Percentiles rank a stretch among this genome's conserved stretches.
Conservation (phyloP, 2,797 vertebrate species). For the Arnoldichthys spilopterus region DNA sequence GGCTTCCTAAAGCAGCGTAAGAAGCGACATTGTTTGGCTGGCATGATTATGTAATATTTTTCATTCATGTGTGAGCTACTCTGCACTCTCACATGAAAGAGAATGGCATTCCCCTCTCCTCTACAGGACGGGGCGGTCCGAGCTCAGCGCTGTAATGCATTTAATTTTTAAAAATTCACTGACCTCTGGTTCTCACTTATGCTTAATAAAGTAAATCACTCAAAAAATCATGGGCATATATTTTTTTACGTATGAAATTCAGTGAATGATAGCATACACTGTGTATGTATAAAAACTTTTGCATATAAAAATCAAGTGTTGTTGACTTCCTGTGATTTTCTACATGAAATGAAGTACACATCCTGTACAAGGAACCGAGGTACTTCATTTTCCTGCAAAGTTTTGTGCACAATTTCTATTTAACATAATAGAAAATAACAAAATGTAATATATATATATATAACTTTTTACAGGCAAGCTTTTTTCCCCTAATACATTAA, state of each 20-base stretch:
- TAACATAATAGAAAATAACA: too few species aligned
- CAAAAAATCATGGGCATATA: too few species aligned
- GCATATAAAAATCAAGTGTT: too few species aligned
- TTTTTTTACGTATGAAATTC: too few species aligned
- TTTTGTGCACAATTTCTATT: too few species aligned
- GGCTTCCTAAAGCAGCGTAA: conserved; percentile 28
- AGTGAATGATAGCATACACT: too few species aligned
- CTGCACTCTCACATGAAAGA: conserved; percentile 28
- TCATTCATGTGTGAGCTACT: conserved; percentile 57
- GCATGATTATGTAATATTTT: conserved; percentile 57
- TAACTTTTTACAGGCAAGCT: not conserved
- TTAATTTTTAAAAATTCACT: not conserved
- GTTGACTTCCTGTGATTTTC: too few species aligned
- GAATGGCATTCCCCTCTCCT: conserved; percentile 19
- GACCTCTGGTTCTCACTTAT: not conserved
- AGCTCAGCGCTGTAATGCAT: not conserved
- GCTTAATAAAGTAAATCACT: not conserved
- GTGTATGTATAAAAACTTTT: too few species aligned
- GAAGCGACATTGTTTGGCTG: conserved; percentile 41
- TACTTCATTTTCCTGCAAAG: too few species aligned
- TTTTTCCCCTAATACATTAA: not conserved
- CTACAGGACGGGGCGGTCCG: not conserved
- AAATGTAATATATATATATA: too few species aligned
- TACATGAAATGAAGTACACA: too few species aligned
- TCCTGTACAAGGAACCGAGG: too few species aligned